These are phyloP conservation scores for Paraplagusia blochii DNA, from an alignment of 2,113 vertebrate genomes.

Conservation along the genomic window DNA sequence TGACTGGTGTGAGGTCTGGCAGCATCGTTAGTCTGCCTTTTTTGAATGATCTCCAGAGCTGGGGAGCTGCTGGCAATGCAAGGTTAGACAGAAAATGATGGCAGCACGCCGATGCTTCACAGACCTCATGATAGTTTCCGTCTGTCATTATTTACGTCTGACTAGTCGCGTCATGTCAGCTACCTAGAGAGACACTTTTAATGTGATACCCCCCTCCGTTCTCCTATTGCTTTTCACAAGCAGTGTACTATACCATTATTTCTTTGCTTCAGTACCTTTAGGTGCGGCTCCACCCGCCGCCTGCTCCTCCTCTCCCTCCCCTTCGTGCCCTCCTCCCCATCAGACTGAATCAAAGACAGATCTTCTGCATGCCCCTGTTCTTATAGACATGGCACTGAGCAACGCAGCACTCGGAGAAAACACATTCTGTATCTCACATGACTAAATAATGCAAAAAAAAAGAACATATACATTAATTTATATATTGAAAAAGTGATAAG, in stretches of 20 bases:
- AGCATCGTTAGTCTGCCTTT: constrained; percentile 91
- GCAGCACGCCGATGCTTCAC: constrained; percentile 96
- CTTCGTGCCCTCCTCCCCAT: constrained; percentile 79
- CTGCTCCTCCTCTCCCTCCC: constrained; percentile 75
- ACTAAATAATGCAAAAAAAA: constrained; percentile 48
- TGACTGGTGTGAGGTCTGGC: constrained; percentile 84
- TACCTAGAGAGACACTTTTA: constrained; percentile 92
- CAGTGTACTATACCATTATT: constrained; percentile 89
- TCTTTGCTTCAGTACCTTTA: constrained; percentile 97
- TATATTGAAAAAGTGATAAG: too few relatives aligned
- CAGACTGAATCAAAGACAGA: constrained; percentile 88
- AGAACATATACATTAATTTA: constrained; percentile 1
- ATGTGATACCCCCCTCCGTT: constrained; percentile 82
- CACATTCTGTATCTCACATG: constrained; percentile 56
- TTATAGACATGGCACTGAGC: constrained; percentile 71
- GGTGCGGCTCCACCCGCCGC: constrained; percentile 77
- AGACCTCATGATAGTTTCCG: constrained; percentile 99
- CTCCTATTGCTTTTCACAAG: constrained; percentile 81
- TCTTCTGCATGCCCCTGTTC: constrained; percentile 79
- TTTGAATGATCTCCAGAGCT: constrained; percentile 93
- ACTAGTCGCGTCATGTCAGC: constrained; percentile 98
- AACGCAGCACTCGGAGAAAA: constrained; percentile 33
- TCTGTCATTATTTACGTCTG: constrained; percentile 99
- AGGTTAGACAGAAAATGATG: constrained; percentile 97
- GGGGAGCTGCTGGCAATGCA: constrained; percentile 90